phyloP scores from a whole-genome alignment of 2,797 vertebrate genomes.

The Onychomys leucogaster region DNA sequence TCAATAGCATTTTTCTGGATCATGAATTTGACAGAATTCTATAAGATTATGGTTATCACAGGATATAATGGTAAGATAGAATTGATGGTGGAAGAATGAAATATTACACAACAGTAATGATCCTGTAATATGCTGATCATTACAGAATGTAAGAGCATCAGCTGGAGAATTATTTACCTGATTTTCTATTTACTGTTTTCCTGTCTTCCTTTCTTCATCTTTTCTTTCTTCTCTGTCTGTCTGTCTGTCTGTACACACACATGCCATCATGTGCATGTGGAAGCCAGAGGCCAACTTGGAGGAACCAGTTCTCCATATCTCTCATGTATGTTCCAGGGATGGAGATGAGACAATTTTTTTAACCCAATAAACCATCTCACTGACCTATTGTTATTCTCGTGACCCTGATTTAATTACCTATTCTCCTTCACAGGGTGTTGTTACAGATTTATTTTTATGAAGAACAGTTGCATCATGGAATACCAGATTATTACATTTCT shows the following conservation, averaged over 20 bases:
- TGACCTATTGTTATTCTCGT: neutral
- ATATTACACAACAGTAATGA: neutral
- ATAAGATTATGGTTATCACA: neutral
- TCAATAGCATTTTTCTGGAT: neutral
- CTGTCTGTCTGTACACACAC: neutral
- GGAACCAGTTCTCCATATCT: neutral
- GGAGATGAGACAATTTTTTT: neutral
- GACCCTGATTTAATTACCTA: neutral
- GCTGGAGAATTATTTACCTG: neutral
- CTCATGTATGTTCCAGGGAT: neutral
- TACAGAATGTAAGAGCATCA: neutral
- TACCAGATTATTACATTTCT: neutral
- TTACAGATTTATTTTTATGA: neutral
- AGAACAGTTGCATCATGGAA: neutral
- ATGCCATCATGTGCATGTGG: neutral
- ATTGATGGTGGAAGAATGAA: neutral
- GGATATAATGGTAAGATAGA: neutral
- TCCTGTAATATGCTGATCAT: neutral
- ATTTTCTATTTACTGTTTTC: neutral
- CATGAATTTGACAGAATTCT: neutral
- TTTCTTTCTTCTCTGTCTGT: neutral
- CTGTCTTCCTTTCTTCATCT: neutral
- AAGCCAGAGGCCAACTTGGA: neutral
- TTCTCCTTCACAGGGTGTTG: neutral
- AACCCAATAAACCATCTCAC: neutral